Evolutionary conservation across 2,888 invertebrate genomes (phyloP), one percentile per base, ranked within the genome.

Genomic region (Lasioglossum pauxillum): DNA sequence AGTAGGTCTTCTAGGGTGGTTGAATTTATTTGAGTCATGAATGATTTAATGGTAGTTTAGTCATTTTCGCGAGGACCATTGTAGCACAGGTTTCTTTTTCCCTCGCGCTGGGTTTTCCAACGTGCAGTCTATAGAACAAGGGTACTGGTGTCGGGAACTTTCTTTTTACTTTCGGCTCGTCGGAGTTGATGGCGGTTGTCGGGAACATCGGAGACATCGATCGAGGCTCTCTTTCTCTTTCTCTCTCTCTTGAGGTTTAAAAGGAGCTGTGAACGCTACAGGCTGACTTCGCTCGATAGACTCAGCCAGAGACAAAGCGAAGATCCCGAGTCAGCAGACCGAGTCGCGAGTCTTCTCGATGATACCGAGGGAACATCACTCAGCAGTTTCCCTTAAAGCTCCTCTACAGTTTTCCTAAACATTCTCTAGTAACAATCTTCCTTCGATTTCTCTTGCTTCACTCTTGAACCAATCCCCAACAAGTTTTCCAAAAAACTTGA

Each of bases 381-480:
- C 88, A 88, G 88, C 88, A 88, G 82, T 88, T 87, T 84, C 75
- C 46, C 74, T 74, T 23, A 72, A 83, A 81, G 23, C 64, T 72
- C 80, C 46, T 69, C 57, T 75, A 49, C 41, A 8, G 38, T n/a
- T 41, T 78, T 77, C 60, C 69, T 74, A 53, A 23, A 53, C 53
- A 53, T 53, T 53, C 19, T 53, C 23, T 19, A 10, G 53, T 49
- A n/a, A 60, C 75, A 16, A 44, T 44, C 41, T 4, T 19, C 5
- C 35, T 31, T 67, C 8, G 31, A 31, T 67, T 67, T 67, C 16
- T 1, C 7, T 2, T 19, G 19, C 31, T 67, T 67, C 7, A 5
- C n/a, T 14, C 27, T 27, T 5, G 27, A 60, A n/a, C 57, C n/a
- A 4, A 7, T 57, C 12, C 49, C 49, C 23, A 49, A 23, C 23